Evolutionary conservation across 2,113 vertebrate genomes (phyloP), one percentile per base, ranked within the genome.

Genomic region (Oostethus manadensis): DNA sequence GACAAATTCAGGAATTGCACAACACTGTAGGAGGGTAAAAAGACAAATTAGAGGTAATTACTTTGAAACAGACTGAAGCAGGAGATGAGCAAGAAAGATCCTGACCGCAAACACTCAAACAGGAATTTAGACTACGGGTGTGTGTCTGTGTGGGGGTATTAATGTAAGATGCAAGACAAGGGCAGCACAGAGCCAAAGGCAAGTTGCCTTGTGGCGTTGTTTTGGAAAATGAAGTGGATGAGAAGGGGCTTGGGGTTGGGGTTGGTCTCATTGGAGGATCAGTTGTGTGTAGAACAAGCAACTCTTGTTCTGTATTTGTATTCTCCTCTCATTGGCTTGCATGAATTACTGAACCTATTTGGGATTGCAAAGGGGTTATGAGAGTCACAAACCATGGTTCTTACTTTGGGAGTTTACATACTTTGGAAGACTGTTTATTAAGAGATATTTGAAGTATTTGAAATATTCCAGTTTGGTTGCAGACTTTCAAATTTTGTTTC

Each of bases 41-140:
- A 79, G 78, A 81, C 79, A 73, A 85, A 86, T 84, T 84, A 79
- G 88, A 90, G 83, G 86, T 74, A 79, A 83, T 87, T 78, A 86
- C 73, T 85, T 77, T 72, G 70, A 66, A 53, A 54, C 40, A 53
- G 62, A 67, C 16, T 66, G 66, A 60, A 69, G 66, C 55, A 71
- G 64, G 64, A 80, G 76, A 80, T 73, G 78, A 83, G 64, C 69
- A 57, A 61, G 58, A 45, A 62, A 57, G 45, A 50, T 70, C 49
- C 35, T 29, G 68, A 67, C 76, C 67, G 73, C 53, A 10, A 66
- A 67, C 68, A 71, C 76, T 70, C 69, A 70, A 71, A 76, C 35
- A 23, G 54, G 72, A 73, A 77, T 74, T 73, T 69, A 82, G 81
- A 74, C 71, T 72, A 73, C 18, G 60, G 77, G 73, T 64, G 80